Percentiles rank a stretch among this genome's conserved stretches.
Conservation (phyloP, 2,888 invertebrate genomes). For the Tipula helvola region DNA sequence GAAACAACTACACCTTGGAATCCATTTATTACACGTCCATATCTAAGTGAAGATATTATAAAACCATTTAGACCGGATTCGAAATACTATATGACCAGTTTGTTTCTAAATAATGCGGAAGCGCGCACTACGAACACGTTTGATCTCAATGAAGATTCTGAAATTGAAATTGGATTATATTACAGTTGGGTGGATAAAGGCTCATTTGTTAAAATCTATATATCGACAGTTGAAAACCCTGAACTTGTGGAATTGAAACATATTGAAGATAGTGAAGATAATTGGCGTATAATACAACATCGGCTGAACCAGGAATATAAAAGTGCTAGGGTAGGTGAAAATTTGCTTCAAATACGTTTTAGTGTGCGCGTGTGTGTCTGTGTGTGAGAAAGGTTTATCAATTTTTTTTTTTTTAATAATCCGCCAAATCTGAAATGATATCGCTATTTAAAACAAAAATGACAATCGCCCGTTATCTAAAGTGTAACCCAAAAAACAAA, state of each 20-base stretch:
- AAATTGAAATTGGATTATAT: neutral
- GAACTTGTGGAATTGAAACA: neutral
- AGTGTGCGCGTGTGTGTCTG: neutral
- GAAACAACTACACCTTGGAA: neutral
- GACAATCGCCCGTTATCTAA: neutral
- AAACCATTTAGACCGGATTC: neutral
- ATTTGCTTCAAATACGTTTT: neutral
- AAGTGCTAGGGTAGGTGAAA: neutral
- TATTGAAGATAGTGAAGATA: neutral
- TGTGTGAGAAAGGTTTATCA: neutral
- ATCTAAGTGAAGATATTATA: neutral
- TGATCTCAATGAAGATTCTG: neutral
- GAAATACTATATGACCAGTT: neutral
- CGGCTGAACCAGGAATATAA: neutral
- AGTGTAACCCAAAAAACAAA: neutral
- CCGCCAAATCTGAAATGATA: neutral
- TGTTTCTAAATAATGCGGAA: neutral
- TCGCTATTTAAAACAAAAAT: neutral
- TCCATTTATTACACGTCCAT: neutral
- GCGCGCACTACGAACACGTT: neutral
- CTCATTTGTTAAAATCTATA: neutral
- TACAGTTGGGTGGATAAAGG: neutral
- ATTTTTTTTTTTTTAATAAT: neutral
- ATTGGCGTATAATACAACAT: neutral
- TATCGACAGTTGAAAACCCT: neutral